Base-by-base conservation (phyloP, 2,797 vertebrate species). In the Crypturellus tataupa region DNA sequence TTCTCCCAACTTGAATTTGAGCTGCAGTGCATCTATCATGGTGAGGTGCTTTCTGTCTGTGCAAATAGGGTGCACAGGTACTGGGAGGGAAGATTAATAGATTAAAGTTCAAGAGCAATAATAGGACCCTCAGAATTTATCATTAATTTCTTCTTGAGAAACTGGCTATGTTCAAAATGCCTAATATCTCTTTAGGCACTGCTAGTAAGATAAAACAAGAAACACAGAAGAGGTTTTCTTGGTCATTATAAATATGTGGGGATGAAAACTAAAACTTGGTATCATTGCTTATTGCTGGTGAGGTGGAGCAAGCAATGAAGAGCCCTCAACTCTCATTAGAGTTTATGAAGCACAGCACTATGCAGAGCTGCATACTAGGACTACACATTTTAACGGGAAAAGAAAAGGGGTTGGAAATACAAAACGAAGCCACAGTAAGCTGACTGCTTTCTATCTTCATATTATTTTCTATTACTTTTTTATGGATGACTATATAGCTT, bases 401-500 rank as follows among this genome's bases (percentile, higher is more conserved):
- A 68, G 8, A 67, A 83, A 70, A 85, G 47, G 39, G 5, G 9
- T 24, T 76, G 62, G 56, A 83, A 94, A 63, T 55, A 75, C 23
- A 77, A 60, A 51, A 14, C 0, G 3, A 79, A 94, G 67, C 81
- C 82, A 44, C 59, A 77, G 70, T 71, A 56, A 85, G 49, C 58
- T 91, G 85, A 33, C 82, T 92, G 44, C 35, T 25, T 49, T 80
- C 10, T 59, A 49, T 56, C 53, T 91, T 83, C 59, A 13, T 77
- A 78, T 73, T 91, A 75, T 94, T 94, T 93, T 94, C 75, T 80
- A 35, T 84, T 80, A 42, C 46, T 63, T 27, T 94, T 93, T 94
- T 75, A 85, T 84, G 71, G 69, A 53, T 77, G 40, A 44, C 81
- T 79, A 1, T 63, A 51, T 94, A 77, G 72, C 63, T 90, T 71